Conservation (phyloP, 2,797 vertebrate genomes). For the Etheostoma perlongum region DNA sequence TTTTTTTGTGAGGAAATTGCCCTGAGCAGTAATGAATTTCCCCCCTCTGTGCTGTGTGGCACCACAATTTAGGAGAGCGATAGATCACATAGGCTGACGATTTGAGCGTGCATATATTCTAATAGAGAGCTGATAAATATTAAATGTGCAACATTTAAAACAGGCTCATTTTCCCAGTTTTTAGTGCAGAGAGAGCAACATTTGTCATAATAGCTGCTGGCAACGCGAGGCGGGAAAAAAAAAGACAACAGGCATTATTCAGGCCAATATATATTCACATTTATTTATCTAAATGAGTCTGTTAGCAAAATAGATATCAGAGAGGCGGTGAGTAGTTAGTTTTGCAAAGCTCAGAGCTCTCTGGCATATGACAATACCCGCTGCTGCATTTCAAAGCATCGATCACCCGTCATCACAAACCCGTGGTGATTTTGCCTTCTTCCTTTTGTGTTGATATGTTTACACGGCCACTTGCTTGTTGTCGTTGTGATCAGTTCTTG, state of each 20-base stretch:
- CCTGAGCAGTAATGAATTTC: slow-evolving; percentile 87
- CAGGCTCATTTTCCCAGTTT: slow-evolving; percentile 82
- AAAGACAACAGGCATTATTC: slow-evolving; percentile 63
- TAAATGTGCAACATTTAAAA: slow-evolving; percentile 87
- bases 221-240: slow-evolving; percentile 59
- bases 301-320: slow-evolving; percentile 82
- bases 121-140: slow-evolving; percentile 89
- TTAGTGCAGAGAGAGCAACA: slow-evolving; percentile 76
- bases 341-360: slow-evolving; percentile 75
- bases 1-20: slow-evolving; percentile 89
- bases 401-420: slow-evolving; percentile 77
- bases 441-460: slow-evolving; percentile 81
- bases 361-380: slow-evolving; percentile 77
- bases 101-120: slow-evolving; percentile 87
- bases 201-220: slow-evolving; percentile 80
- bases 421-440: slow-evolving; percentile 69
- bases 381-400: slow-evolving; percentile 77
- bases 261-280: slow-evolving; percentile 74
- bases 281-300: slow-evolving; percentile 80
- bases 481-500: slow-evolving; percentile 78
- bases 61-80: slow-evolving; percentile 86
- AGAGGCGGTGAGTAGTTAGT: slow-evolving; percentile 69
- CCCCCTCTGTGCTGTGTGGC: slow-evolving; percentile 80
- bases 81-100: slow-evolving; percentile 86
- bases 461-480: slow-evolving; percentile 79